Conservation (phyloP, 1,140 invertebrate genomes). For the Carcinoscorpius rotundicauda region DNA sequence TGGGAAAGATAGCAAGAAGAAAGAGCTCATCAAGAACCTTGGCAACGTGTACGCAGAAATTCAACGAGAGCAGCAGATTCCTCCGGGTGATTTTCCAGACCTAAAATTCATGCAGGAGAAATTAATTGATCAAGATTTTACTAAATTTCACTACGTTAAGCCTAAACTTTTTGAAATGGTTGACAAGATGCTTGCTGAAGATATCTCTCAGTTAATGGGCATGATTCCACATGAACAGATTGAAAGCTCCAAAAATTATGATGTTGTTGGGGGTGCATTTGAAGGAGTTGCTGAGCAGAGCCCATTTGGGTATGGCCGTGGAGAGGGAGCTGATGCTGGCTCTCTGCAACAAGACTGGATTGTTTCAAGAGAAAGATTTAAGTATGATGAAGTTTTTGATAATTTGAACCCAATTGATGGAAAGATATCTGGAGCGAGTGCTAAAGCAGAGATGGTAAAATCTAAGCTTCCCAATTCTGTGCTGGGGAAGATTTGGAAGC, state of each 20-base stretch:
- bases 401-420: conserved; percentile 76
- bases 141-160: conserved; percentile 86
- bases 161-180: conserved; percentile 86
- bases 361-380: conserved; percentile 72
- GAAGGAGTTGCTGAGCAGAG: conserved; percentile 15
- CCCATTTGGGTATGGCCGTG: conserved; percentile 81
- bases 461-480: conserved; percentile 96
- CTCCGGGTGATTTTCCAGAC: conserved; percentile 46
- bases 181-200: conserved; percentile 89
- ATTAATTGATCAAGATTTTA: conserved; percentile 85
- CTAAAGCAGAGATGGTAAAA: conserved; percentile 75
- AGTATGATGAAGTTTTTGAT: conserved; percentile 80
- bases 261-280: conserved; percentile 25
- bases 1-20: conserved; percentile 49
- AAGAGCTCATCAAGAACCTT: conserved; percentile 44
- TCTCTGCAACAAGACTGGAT: conserved; percentile 94
- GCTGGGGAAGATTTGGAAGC: conserved; percentile 94
- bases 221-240: conserved; percentile 64
- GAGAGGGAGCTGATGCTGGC: conserved; percentile 93
- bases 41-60: conserved; percentile 34
- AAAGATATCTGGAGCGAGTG: conserved; percentile 83
- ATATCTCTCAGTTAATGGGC: conserved; percentile 88
- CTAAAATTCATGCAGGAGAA: conserved; percentile 43
- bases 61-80: conserved; percentile 39
- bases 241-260: conserved; percentile 9